A percentile compares a stretch with the other conserved stretches of the same genome.
These are phyloP conservation scores for Tetranychus piercei DNA, from an alignment of 2,888 invertebrate genomes.

Conservation along the genomic window DNA sequence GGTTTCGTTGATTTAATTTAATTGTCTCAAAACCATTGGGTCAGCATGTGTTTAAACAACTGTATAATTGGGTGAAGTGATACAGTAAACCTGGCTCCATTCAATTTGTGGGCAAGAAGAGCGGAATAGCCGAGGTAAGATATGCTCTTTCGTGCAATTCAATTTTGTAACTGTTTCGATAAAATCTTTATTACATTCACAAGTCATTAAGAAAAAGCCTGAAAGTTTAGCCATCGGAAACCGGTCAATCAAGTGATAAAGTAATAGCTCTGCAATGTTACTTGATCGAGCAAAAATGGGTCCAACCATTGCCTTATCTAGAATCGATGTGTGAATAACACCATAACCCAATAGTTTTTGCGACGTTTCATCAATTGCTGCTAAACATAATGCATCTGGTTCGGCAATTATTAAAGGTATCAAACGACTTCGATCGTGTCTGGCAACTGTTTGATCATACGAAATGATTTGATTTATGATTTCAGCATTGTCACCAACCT, in stretches of 20 bases:
- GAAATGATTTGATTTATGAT: conserved; percentile 8
- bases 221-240: conserved; percentile 19
- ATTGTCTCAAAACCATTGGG: background rate
- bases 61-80: conserved; percentile 27
- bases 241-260: conserved; percentile 16
- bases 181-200: conserved; percentile 23
- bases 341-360: conserved; percentile 21
- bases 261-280: conserved; percentile 19
- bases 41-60: background rate
- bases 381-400: conserved; percentile 15
- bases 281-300: conserved; percentile 23
- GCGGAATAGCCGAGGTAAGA: conserved; percentile 22
- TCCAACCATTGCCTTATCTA: conserved; percentile 21
- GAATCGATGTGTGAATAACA: conserved; percentile 21
- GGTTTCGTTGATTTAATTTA: background rate
- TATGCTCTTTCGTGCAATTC: conserved; percentile 19
- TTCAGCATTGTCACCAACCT: conserved; percentile 9
- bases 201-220: conserved; percentile 22
- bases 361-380: conserved; percentile 19
- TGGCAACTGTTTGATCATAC: conserved; percentile 18
- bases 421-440: conserved; percentile 15
- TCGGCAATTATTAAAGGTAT: conserved; percentile 15
- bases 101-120: conserved; percentile 18
- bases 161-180: conserved; percentile 22
- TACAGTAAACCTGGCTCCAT: conserved; percentile 24